Base-by-base conservation (phyloP, 1,140 invertebrate genomes). In the Tribolium castaneum region DNA sequence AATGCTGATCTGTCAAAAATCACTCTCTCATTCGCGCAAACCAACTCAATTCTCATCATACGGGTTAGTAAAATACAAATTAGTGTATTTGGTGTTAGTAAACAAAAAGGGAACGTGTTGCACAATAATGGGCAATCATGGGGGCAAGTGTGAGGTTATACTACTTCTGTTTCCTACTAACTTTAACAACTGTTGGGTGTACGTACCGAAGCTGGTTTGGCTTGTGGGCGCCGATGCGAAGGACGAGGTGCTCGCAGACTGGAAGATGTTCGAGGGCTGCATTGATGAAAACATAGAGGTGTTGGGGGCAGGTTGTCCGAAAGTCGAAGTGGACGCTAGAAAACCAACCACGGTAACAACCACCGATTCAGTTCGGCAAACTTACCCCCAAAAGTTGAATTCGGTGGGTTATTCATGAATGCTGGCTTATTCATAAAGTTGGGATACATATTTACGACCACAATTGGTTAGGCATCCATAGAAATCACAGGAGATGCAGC, bases 261-360 rank as follows among this genome's bases (percentile, higher is more conserved):
- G 71, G 30, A 73, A 73, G 3, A 73, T 35, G 52, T 73, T 73
- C 6, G 70, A 72, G 3, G 71, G 71, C 19, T 73, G 71, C 71
- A 73, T 73, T 14, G 71, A 52, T 7, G 49, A 12, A 14, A 73
- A 73, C 71, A 73, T 73, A 14, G 71, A 25, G 0, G 39, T 72
- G 22, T 51, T 73, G 25, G 71, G 6, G 12, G 71, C 19, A n/a
- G 49, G 70, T 12, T 72, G 71, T 52, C 71, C 71, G 7, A 73
- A 73, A 25, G 71, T 45, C 7, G 71, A 73, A 9, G 71, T 52
- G 14, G 71, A 52, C 9, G 71, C 59, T 66, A 45, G 12, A 4
- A 9, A 59, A 22, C 54, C 30, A 59, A 16, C 9, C 13, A 52
- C 12, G 12, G 10, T 52, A 19, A 19, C 30, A 30, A 59, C 22